Conservation (phyloP, 23 tunicate genomes). For the Oikopleura albicans region DNA sequence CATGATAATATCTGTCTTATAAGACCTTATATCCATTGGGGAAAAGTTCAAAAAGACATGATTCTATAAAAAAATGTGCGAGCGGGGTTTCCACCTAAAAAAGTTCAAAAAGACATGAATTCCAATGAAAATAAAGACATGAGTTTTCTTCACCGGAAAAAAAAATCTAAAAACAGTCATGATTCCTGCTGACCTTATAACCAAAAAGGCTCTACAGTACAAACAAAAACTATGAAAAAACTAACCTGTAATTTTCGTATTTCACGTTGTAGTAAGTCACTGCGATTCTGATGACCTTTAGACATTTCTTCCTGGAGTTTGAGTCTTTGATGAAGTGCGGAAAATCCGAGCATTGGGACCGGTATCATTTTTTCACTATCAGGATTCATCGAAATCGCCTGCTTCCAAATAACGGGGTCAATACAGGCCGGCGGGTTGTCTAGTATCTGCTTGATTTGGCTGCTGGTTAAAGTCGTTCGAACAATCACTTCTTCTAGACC, state of each 20-base stretch:
- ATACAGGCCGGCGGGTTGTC: conserved; percentile 72
- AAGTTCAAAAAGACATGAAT: too few relatives aligned
- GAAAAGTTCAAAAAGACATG: too few relatives aligned
- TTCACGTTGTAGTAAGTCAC: conserved; percentile 21
- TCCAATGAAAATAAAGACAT: too few relatives aligned
- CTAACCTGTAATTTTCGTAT: background rate
- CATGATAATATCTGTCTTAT: too few relatives aligned
- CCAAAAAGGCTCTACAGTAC: too few relatives aligned
- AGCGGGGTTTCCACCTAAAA: too few relatives aligned
- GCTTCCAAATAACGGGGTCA: conserved; percentile 93
- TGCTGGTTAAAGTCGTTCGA: conserved; percentile 31
- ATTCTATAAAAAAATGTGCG: too few relatives aligned
- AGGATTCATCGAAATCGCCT: conserved; percentile 74
- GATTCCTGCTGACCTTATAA: too few relatives aligned
- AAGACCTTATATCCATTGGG: too few relatives aligned
- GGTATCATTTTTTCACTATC: conserved; percentile 47
- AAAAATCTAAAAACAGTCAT: too few relatives aligned
- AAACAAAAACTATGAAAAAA: too few relatives aligned
- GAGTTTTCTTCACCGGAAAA: too few relatives aligned
- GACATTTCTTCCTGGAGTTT: conserved; percentile 53
- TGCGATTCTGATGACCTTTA: conserved; percentile 51
- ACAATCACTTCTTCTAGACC: conserved; percentile 14
- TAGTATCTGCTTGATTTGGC: conserved; percentile 32
- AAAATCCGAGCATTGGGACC: conserved; percentile 87
- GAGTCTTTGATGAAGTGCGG: conserved; percentile 33